Evolutionary conservation across 1,140 invertebrate genomes (phyloP), one percentile per base, ranked within the genome.

Genomic region (Hypsibius dujardini): DNA sequence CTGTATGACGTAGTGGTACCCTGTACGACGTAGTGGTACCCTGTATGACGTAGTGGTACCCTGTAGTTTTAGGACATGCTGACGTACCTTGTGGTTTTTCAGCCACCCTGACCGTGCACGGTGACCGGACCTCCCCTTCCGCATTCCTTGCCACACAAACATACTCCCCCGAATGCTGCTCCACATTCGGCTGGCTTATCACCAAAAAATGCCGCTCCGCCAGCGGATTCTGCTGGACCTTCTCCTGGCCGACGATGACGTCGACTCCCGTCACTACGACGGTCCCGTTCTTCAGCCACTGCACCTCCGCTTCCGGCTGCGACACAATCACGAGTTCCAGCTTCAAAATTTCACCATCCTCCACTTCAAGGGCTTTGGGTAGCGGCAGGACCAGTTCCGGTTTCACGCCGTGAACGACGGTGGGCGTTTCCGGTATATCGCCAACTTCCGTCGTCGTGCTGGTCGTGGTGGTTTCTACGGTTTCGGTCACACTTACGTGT

Each of bases 351-450:
- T 72, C 47, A 15, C 71, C 71, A 46, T 70, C 71, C 1, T 81
- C 82, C n/a, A 86, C 84, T 28, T 81, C 82, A 2, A 84, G 77
- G 79, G 90, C 85, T 76, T 85, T 85, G 3, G 92, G 80, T 1
- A 84, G 83, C 71, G 88, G 77, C 72, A 88, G 85, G 72, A 92
- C 7, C 7, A 56, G n/a, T 56, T 7, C 7, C 50, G 50, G 50
- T n/a, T n/a, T n/a, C n/a, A n/a, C n/a, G n/a, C n/a, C n/a, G n/a
- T n/a, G n/a, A n/a, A n/a, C n/a, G n/a, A n/a, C n/a, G n/a, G n/a
- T n/a, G n/a, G n/a, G n/a, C n/a, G n/a, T n/a, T n/a, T n/a, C n/a
- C n/a, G n/a, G n/a, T n/a, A n/a, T n/a, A n/a, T n/a, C n/a, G n/a
- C n/a, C n/a, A n/a, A n/a, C n/a, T n/a, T n/a, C n/a, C n/a, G n/a